Evolutionary conservation across 37 sponge, comb jelly and placozoan species (phyloP).

Genomic region (Tethya wilhelma): DNA sequence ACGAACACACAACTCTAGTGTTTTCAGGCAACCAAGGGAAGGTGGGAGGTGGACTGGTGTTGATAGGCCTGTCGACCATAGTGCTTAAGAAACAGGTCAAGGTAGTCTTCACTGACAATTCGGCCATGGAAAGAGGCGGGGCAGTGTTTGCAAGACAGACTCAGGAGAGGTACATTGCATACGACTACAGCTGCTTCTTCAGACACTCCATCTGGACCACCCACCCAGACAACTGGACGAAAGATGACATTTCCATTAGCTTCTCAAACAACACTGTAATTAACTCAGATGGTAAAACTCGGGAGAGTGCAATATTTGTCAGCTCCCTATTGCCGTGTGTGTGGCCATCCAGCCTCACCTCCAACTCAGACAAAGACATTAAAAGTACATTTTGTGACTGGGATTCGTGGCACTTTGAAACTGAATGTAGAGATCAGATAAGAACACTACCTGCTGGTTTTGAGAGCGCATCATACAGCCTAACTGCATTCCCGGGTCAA

Average conservation of each 20-base stretch:
- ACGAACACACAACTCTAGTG: neutral
- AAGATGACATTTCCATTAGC: neutral
- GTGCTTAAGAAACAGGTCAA: neutral
- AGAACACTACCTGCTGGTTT: constrained; percentile 10
- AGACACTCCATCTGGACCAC: constrained; percentile 7
- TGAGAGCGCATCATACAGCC: neutral
- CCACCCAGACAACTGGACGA: constrained; percentile 27
- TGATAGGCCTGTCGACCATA: constrained; percentile 17
- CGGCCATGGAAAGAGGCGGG: constrained; percentile 32
- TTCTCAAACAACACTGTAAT: constrained; percentile 52
- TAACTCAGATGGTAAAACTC: neutral
- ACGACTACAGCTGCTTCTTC: constrained; percentile 53
- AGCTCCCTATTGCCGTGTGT: constrained; percentile 67
- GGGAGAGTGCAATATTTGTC: constrained; percentile 55
- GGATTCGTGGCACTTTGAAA: constrained; percentile 25
- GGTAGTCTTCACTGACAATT: constrained; percentile 17
- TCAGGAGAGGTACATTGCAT: constrained; percentile 30
- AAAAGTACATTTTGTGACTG: constrained; percentile 27
- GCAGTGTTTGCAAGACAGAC: constrained; percentile 26
- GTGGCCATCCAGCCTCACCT: constrained; percentile 6
- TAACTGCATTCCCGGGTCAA: constrained; percentile 14
- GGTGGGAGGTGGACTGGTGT: constrained; percentile 44
- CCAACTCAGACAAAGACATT: neutral
- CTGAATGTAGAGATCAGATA: constrained; percentile 13
- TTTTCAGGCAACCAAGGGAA: constrained; percentile 17